phyloP scores from a whole-genome alignment of 2,113 vertebrate genomes.

The Mobula birostris region DNA sequence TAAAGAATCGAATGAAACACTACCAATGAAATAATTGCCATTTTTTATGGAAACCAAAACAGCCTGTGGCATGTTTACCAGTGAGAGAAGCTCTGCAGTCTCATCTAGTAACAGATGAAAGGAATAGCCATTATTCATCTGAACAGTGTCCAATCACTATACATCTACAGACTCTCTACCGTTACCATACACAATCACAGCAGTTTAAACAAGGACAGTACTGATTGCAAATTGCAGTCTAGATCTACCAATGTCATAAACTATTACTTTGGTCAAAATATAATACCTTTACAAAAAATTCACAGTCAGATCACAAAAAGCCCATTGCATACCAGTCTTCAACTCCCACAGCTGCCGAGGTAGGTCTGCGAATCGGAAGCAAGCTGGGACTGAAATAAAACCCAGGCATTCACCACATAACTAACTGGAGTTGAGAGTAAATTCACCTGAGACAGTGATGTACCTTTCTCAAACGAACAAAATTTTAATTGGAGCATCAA shows the following conservation, averaged over 20 bases:
- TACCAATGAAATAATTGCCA: background rate
- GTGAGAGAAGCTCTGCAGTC: background rate
- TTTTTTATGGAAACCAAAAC: background rate
- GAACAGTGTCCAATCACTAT: background rate
- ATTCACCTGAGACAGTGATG: background rate
- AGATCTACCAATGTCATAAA: background rate
- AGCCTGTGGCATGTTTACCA: background rate
- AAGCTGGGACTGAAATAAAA: background rate
- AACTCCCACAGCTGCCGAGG: background rate
- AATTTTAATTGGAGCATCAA: background rate
- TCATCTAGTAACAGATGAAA: background rate
- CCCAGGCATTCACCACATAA: background rate
- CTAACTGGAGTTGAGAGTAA: background rate
- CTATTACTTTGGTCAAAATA: background rate
- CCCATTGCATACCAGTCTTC: background rate
- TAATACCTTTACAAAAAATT: background rate
- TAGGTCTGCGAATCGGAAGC: constrained; percentile 2
- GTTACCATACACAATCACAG: background rate
- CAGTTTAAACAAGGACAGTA: background rate
- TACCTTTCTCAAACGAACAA: background rate
- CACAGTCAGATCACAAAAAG: background rate
- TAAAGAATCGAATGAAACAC: background rate
- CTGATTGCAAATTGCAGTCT: background rate
- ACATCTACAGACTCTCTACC: background rate
- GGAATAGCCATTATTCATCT: background rate